Conservation (phyloP, 2,888 invertebrate genomes). For the Drepanosiphum platanoidis region DNA sequence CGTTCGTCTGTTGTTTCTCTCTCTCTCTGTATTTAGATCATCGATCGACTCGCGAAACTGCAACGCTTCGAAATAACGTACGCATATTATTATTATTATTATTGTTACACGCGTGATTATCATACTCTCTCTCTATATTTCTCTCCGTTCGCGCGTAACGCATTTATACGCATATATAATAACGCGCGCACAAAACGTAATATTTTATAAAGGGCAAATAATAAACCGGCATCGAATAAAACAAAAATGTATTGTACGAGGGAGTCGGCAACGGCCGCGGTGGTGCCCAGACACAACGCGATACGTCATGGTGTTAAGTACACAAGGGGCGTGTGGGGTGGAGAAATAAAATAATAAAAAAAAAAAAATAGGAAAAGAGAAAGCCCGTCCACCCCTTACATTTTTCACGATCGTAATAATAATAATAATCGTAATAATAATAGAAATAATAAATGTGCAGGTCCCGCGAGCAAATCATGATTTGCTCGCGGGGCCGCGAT, state of each 20-base stretch:
- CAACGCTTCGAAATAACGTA: background rate
- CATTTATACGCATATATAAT: background rate
- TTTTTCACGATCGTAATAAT: constrained; percentile 55
- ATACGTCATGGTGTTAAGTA: constrained; percentile 62
- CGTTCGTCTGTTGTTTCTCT: background rate
- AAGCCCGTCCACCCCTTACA: constrained; percentile 46
- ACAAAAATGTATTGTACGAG: constrained; percentile 43
- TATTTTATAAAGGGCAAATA: constrained; percentile 57
- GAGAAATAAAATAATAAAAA: constrained; percentile 33
- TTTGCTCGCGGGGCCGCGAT: constrained; percentile 43
- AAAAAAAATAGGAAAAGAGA: constrained; percentile 33
- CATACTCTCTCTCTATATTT: background rate
- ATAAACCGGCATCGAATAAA: constrained; percentile 59
- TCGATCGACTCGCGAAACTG: background rate
- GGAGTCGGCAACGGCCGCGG: constrained; percentile 3
- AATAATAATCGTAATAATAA: constrained; percentile 53
- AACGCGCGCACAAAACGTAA: background rate
- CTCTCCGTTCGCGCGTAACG: constrained; percentile 1
- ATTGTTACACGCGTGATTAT: constrained; percentile 28
- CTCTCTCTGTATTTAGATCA: background rate
- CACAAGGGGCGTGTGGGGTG: constrained; percentile 51
- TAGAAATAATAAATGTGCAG: constrained; percentile 59
- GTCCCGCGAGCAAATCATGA: constrained; percentile 45
- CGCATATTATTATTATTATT: constrained; percentile 22
- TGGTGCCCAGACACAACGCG: constrained; percentile 51